Base-by-base conservation (phyloP, 2,113 vertebrate species). In the Dipodomys stephensi region DNA sequence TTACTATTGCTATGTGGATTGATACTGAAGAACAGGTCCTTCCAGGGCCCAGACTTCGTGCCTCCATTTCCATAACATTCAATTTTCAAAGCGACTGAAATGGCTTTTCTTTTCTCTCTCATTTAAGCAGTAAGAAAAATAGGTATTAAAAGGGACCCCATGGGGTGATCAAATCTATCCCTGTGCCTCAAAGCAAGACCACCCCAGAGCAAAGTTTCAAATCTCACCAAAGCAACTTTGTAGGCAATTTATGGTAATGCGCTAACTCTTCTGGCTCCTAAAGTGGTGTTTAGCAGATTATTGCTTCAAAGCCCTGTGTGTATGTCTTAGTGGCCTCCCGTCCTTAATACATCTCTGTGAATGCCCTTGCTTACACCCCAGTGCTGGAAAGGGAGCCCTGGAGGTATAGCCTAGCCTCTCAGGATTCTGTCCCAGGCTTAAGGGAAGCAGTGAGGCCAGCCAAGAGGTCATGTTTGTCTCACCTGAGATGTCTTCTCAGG, bases 61-160 rank as follows among this genome's bases (percentile, higher is more conserved):
- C 82, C 79, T 13, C 85, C 76, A 90, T 94, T 96, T 95, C 93
- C 87, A 88, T 96, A 94, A 86, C 93, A 94, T 92, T 88, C 92
- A 76, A 77, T 95, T 96, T 97, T 95, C 93, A 96, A 88, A 96
- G 87, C 8, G 2, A 90, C 93, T 95, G 94, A 92, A 96, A 95
- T 96, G 94, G 93, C 86, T 96, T 97, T 97, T 96, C 91, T 96
- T 95, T 95, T 91, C 90, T 94, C 92, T 96, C 94, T 96, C 93
- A 96, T 95, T 97, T 95, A 95, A 95, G 79, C 90, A 81, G 94
- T 90, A 87, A 96, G 88, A 96, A 96, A 96, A 96, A 95, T 95
- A 95, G 92, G 94, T 93, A 95, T 96, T 97, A 95, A 95, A 93
- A 94, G 90, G 57, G 94, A 93, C 94, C 95, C 85, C 82, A 49